Evolutionary conservation across 1,140 invertebrate genomes (phyloP), one percentile per base, ranked within the genome.

Genomic region (Idris sp.): DNA sequence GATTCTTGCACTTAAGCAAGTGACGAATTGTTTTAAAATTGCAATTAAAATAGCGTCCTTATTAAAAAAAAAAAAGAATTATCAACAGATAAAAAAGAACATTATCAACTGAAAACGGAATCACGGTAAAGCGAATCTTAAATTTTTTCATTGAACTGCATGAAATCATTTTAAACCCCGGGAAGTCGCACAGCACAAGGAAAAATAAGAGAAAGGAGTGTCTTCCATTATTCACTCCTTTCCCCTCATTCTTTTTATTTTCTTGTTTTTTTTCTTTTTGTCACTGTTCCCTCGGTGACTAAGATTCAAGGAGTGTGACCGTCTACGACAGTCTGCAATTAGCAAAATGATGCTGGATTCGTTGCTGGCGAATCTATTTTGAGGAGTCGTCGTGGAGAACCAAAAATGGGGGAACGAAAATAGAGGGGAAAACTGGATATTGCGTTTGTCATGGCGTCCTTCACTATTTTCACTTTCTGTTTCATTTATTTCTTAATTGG

Each of bases 281-380:
- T 43, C 30, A 7, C 6, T 15, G 61, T 33, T 11, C 13, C 35
- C 43, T 13, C 18, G 25, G 30, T 48, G 19, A 56, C 64, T 49
- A 31, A 58, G 30, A 58, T 28, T 51, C 53, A 51, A 58, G 64
- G 43, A 68, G 64, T 68, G 53, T 49, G n/a, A n/a, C n/a, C n/a
- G n/a, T n/a, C n/a, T n/a, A n/a, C n/a, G 53, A 68, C 64, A 35
- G 44, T 41, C 28, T 56, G 43, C 64, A 68, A 58, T 68, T 58
- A 56, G 53, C 30, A 30, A 41, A 26, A 56, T 33, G 62, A 48
- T 9, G 35, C 49, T 22, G 58, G 35, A 49, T 62, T 26, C 36
- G 25, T 35, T 14, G 28, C 3, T n/a, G 38, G 38, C 61, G 28
- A 22, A 38, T 65, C 64, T 68, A 59, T 59, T 68, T 68, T 14